Evolutionary conservation across 2,888 invertebrate species (phyloP).

Genomic region (Steinernema carpocapsae): DNA sequence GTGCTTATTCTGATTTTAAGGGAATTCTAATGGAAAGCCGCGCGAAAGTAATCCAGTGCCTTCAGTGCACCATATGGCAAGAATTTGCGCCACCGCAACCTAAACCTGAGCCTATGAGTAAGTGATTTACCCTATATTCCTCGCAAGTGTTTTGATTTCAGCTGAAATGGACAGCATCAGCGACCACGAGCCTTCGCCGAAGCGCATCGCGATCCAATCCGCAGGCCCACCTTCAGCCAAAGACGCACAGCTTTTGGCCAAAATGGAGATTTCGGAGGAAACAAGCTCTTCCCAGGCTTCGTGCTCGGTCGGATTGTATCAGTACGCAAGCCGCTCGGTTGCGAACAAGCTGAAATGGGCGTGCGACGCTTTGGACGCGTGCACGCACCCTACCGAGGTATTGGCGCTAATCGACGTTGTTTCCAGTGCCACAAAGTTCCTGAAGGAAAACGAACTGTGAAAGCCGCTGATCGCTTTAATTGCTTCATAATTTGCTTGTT

Average conservation of each 20-base stretch:
- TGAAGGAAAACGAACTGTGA: neutral
- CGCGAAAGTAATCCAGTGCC: slow-evolving; percentile 35
- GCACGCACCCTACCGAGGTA: neutral
- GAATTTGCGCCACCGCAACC: neutral
- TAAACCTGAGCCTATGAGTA: neutral
- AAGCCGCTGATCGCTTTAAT: neutral
- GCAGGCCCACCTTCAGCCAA: neutral
- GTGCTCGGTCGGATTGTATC: neutral
- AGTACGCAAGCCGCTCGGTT: neutral
- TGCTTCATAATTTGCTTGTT: neutral
- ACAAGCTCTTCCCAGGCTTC: too few species aligned
- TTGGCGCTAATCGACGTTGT: neutral
- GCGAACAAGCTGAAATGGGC: slow-evolving; percentile 6
- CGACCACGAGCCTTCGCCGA: slow-evolving; percentile 15
- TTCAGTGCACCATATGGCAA: neutral
- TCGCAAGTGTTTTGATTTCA: neutral
- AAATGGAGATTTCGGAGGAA: neutral
- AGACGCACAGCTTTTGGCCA: neutral
- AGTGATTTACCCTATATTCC: neutral
- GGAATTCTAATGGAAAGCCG: slow-evolving; percentile 55
- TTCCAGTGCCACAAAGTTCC: slow-evolving; percentile 6
- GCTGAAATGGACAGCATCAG: slow-evolving; percentile 12
- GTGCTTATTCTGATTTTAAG: slow-evolving; percentile 38
- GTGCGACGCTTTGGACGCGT: neutral
- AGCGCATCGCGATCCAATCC: neutral